These are phyloP conservation scores for Ptychochromis oligacanthus DNA, from an alignment of 2,113 vertebrate genomes.

Conservation along the genomic window DNA sequence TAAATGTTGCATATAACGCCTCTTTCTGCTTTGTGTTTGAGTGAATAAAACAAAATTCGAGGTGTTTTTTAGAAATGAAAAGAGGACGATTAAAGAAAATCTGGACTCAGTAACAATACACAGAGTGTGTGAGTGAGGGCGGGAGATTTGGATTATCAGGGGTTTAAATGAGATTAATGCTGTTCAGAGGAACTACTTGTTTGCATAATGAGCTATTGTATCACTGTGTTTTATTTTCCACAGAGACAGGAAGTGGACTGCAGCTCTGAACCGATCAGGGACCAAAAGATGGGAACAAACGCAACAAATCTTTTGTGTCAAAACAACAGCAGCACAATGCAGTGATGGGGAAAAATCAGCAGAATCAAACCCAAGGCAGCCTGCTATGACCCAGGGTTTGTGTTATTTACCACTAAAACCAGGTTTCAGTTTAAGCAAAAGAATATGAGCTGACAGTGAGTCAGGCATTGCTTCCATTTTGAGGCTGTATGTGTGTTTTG, in stretches of 20 bases:
- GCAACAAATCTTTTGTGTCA: background rate
- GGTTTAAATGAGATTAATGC: constrained; percentile 46
- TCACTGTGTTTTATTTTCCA: background rate
- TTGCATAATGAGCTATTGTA: constrained; percentile 31
- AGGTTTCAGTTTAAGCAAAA: no score
- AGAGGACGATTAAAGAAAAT: background rate
- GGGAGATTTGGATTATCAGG: constrained; percentile 26
- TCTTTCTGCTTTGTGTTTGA: background rate
- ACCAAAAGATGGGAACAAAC: background rate
- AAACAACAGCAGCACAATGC: background rate
- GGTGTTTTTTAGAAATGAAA: background rate
- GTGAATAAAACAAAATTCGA: background rate
- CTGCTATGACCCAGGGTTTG: no score
- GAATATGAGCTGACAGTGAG: no score
- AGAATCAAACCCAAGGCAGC: background rate
- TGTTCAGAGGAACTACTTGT: constrained; percentile 20
- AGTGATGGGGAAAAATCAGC: background rate
- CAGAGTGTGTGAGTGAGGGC: background rate
- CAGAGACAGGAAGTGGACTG: background rate
- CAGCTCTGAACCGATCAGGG: background rate
- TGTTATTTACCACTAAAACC: no score
- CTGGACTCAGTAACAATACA: constrained; percentile 26
- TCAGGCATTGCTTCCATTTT: no score
- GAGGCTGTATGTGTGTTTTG: no score
- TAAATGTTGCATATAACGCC: no score